Evolutionary conservation across 2,797 vertebrate species (phyloP), one percentile per base, ranked within the genome.

Genomic region (Moxostoma hubbsi): DNA sequence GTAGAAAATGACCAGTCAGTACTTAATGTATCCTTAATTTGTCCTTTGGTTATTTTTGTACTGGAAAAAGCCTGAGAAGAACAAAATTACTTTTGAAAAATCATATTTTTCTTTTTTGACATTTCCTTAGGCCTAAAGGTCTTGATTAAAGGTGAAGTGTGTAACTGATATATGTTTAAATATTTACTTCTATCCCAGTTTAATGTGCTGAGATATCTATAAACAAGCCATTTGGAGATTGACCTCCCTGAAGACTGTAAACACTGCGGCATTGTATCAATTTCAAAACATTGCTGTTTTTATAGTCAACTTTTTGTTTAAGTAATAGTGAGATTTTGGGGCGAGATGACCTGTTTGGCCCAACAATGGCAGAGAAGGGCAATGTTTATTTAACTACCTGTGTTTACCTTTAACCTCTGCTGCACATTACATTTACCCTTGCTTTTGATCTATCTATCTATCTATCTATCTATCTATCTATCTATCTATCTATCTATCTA

Each of bases 1-100:
- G 74, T 70, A 58, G 58, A 79, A 49, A 61, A 69, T 43, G 49
- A 70, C 65, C 55, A 54, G 61, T 50, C 62, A 81, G 45, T 50
- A 62, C 55, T 50, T 50, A 55, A 16, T 61, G 9, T 54, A 75
- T 79, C 65, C 72, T 64, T 81, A 69, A 66, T 69, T 72, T 71
- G 57, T 66, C 13, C 57, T 55, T 59, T 59, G 64, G 45, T 47
- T 77, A 15, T 67, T 68, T 36, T 67, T 76, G 54, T 9, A 1
- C 36, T 36, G 47, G 58, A 46, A 70, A 45, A 70, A 47, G 50
- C 15, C 50, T 70, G 8, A 61, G 58, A 69, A 9, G 7, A 55
- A 2, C 45, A 58, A 12, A 50, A 50, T 11, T 7, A 59, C 45
- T 54, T 59, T 36, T 36, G 4, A 36, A 36, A 36, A 36, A 36